Evolutionary conservation across 2,888 invertebrate genomes (phyloP).

Genomic region (Thalpophila matura): DNA sequence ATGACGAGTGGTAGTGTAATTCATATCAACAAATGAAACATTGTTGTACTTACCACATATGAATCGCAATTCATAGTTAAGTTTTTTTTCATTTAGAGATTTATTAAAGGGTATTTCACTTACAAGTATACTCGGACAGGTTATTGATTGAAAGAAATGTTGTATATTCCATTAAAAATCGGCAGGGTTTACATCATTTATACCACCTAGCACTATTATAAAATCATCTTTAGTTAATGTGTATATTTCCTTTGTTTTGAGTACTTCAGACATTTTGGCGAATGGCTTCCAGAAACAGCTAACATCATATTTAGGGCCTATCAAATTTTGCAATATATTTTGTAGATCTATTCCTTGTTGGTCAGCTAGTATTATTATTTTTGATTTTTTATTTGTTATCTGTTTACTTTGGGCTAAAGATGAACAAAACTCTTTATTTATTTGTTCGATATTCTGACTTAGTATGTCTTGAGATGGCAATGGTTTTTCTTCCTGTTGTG

Average conservation of each 20-base stretch:
- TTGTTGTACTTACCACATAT: constrained; percentile 1
- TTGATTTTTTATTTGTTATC: no score
- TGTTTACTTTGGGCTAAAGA: no score
- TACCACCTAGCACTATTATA: neutral
- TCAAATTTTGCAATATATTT: neutral
- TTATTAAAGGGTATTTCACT: constrained; percentile 7
- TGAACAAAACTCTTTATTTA: no score
- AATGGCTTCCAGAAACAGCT: neutral
- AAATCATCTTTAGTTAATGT: neutral
- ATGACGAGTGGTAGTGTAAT: neutral
- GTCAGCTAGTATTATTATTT: neutral
- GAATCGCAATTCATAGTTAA: constrained; percentile 9
- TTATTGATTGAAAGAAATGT: neutral
- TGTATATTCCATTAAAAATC: neutral
- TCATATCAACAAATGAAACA: constrained; percentile 4
- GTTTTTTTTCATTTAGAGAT: neutral
- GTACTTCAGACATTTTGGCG: neutral
- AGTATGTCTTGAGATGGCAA: no score
- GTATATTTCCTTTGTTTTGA: neutral
- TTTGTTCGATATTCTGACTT: no score
- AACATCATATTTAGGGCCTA: neutral
- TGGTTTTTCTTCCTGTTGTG: no score
- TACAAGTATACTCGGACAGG: neutral
- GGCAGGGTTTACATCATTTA: neutral
- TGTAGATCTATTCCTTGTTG: neutral